These are phyloP conservation scores for Rhingia campestris DNA, from an alignment of 2,888 invertebrate genomes.

Conservation along the genomic window DNA sequence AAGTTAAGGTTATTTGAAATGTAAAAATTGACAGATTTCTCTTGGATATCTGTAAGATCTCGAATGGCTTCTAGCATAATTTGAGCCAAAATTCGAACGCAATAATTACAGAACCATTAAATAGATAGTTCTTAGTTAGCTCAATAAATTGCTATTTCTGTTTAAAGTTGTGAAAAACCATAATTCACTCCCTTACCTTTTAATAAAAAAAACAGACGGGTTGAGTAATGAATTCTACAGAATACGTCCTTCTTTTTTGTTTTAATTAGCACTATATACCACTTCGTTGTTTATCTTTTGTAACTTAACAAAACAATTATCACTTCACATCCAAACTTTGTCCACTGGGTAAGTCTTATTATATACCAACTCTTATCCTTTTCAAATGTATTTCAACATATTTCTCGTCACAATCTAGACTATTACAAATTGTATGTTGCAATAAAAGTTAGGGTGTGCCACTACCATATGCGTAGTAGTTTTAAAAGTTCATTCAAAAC, in stretches of 20 bases:
- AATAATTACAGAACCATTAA: no score
- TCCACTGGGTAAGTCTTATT: neutral
- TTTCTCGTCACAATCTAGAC: no score
- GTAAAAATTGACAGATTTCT: no score
- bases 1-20: no score
- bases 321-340: neutral
- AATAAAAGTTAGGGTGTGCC: no score
- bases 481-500: conserved; percentile 2
- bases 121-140: neutral
- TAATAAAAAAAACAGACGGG: neutral
- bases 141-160: neutral
- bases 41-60: no score
- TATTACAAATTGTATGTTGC: no score
- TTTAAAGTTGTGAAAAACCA: neutral
- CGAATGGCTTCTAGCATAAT: no score
- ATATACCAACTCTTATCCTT: conserved; percentile 2
- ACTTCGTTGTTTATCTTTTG: neutral
- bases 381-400: neutral
- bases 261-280: neutral
- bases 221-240: neutral
- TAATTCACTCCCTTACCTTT: neutral
- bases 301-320: neutral
- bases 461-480: neutral
- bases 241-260: neutral
- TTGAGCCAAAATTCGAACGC: no score